Base-by-base conservation (phyloP, 2,113 vertebrate species). In the Pseudorasbora parva region DNA sequence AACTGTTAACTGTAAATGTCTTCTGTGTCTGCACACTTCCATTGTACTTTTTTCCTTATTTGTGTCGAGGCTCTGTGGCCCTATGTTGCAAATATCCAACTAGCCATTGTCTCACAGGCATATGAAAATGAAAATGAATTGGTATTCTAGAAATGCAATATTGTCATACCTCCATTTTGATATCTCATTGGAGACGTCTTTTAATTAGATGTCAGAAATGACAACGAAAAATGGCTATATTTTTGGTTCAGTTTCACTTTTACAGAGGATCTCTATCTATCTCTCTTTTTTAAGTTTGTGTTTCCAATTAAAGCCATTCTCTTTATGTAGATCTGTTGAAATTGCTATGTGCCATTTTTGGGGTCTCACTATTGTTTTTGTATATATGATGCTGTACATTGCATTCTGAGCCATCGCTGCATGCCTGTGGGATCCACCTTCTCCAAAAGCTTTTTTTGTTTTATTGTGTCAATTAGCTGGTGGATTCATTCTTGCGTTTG, bases 401-500 rank as follows among this genome's bases (percentile, higher is more conserved):
- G 97, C 96, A 96, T 96, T 98, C 96, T 95, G 95, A 96, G 94
- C 95, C 93, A 95, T 98, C 92, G 95, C 95, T 97, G 97, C 95
- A 96, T 95, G 96, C 93, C 93, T 92, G 92, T 93, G 93, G 94
- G 93, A 93, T 91, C 91, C 86, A 94, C 93, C 92, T 88, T 90
- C 89, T 95, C 94, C 91, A 92, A 94, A 93, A 91, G 95, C 96
- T 95, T 92, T 49, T 45, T 49, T 49, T 49, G 60, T 92, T 95
- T 96, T 96, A 96, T 93, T 94, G 94, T 98, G 96, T 97, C 95
- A 96, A 95, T 92, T 95, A 94, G 93, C 96, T 97, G 96, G 97
- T 98, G 95, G 92, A 93, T 95, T 96, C 95, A 97, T 94, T 97
- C 95, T 97, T 97, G 97, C 96, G 97, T 98, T 97, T 97, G 97